Evolutionary conservation across 1,140 invertebrate genomes (phyloP).

Genomic region (Campoletis sonorensis): DNA sequence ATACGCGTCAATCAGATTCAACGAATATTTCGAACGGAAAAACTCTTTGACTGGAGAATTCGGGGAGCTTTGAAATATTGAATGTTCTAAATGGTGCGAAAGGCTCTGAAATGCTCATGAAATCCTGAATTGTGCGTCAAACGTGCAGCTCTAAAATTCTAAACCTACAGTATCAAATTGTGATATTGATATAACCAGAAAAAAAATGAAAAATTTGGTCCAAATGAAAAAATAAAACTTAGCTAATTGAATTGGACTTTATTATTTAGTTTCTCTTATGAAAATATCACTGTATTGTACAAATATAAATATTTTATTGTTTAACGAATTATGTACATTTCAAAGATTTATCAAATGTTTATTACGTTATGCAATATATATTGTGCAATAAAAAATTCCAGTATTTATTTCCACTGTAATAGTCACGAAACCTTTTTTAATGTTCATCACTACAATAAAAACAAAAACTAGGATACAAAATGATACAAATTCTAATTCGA

Average conservation of each 20-base stretch:
- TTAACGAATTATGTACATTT: too few relatives aligned
- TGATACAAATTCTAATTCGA: too few relatives aligned
- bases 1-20: conserved; percentile 82
- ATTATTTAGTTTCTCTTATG: neutral
- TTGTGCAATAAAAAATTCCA: too few relatives aligned
- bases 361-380: too few relatives aligned
- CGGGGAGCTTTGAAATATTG: neutral
- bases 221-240: neutral
- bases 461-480: too few relatives aligned
- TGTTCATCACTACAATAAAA: too few relatives aligned
- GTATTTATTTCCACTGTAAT: too few relatives aligned
- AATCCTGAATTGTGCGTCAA: neutral
- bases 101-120: neutral
- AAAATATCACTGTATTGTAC: neutral
- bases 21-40: conserved; percentile 81
- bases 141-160: neutral
- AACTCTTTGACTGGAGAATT: conserved; percentile 47
- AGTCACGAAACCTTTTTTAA: too few relatives aligned
- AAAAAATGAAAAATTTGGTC: neutral
- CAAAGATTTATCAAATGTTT: too few relatives aligned
- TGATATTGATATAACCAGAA: neutral
- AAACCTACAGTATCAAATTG: conserved; percentile 10
- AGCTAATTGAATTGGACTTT: neutral
- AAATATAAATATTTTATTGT: neutral
- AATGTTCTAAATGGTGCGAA: neutral